Evolutionary conservation across 2,888 invertebrate species (phyloP).

Genomic region (Gisinianus flammeolus): DNA sequence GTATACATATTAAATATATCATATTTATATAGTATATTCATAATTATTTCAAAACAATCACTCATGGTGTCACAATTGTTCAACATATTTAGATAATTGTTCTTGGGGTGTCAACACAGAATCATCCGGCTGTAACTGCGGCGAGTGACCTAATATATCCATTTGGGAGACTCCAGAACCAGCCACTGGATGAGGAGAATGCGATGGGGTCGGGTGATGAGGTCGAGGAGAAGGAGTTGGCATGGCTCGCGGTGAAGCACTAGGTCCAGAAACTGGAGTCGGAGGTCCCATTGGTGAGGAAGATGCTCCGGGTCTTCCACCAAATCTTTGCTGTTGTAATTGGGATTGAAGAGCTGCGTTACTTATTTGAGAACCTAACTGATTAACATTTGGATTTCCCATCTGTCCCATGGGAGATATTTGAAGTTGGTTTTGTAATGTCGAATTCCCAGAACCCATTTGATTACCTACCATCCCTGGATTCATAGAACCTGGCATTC

Average conservation of each 20-base stretch:
- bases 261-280: constrained; percentile 58
- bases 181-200: constrained; percentile 58
- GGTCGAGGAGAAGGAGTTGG: constrained; percentile 58
- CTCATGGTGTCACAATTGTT: constrained; percentile 73
- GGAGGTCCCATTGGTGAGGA: constrained; percentile 59
- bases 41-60: constrained; percentile 35
- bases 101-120: constrained; percentile 88
- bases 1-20: too few species aligned
- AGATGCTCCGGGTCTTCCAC: constrained; percentile 55
- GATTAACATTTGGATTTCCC: constrained; percentile 55
- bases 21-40: too few species aligned
- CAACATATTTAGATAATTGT: constrained; percentile 93
- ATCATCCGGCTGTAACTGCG: constrained; percentile 70
- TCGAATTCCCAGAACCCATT: constrained; percentile 52
- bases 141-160: constrained; percentile 61
- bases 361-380: constrained; percentile 52
- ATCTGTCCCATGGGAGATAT: constrained; percentile 58
- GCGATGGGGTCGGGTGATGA: constrained; percentile 57
- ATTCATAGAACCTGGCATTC: constrained; percentile 49
- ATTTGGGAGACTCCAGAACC: constrained; percentile 58
- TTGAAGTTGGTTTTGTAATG: constrained; percentile 53
- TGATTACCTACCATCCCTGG: constrained; percentile 55
- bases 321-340: constrained; percentile 57
- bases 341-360: constrained; percentile 56
- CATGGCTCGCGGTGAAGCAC: constrained; percentile 58